Percentiles rank a stretch among this genome's conserved stretches.
Evolutionary conservation across 2,888 invertebrate species (phyloP).

Genomic region (Bugulina stolonifera): DNA sequence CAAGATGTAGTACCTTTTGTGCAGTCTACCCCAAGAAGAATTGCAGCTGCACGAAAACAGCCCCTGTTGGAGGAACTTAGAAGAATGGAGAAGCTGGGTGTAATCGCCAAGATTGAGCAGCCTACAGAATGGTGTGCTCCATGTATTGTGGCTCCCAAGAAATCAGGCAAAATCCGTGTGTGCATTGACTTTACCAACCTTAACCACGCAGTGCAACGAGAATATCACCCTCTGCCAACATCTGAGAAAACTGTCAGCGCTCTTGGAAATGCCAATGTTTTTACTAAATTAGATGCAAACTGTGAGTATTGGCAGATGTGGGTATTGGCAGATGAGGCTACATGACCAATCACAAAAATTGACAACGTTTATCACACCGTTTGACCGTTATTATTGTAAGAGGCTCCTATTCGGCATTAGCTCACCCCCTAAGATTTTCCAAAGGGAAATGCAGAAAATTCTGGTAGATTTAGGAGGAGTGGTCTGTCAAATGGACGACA

Average conservation of each 20-base stretch:
- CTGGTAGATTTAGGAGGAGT: slow-evolving; percentile 2
- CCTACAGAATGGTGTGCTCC: slow-evolving; percentile 44
- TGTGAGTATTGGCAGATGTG: slow-evolving; percentile 24
- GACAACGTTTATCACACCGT: too few relatives aligned
- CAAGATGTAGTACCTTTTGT: slow-evolving; percentile 6
- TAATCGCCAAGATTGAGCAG: slow-evolving; percentile 37
- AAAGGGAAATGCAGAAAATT: background rate
- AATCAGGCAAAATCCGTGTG: background rate
- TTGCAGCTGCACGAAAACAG: slow-evolving; percentile 1
- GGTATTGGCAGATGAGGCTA: too few relatives aligned
- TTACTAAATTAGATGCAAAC: slow-evolving; percentile 1
- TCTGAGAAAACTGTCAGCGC: background rate
- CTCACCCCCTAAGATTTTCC: slow-evolving; percentile 8
- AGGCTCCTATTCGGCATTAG: background rate
- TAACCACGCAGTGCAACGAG: background rate
- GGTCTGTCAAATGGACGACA: background rate
- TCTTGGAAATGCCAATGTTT: background rate
- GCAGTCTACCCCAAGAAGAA: background rate
- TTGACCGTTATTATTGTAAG: too few relatives aligned
- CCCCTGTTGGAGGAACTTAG: background rate
- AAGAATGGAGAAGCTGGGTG: slow-evolving; percentile 32
- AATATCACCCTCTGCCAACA: slow-evolving; percentile 1
- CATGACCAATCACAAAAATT: too few relatives aligned
- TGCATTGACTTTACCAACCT: slow-evolving; percentile 8
- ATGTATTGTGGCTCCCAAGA: slow-evolving; percentile 40